These are phyloP conservation scores for Actenoides lindsayi DNA, from an alignment of 2,113 vertebrate species.

Conservation along the genomic window DNA sequence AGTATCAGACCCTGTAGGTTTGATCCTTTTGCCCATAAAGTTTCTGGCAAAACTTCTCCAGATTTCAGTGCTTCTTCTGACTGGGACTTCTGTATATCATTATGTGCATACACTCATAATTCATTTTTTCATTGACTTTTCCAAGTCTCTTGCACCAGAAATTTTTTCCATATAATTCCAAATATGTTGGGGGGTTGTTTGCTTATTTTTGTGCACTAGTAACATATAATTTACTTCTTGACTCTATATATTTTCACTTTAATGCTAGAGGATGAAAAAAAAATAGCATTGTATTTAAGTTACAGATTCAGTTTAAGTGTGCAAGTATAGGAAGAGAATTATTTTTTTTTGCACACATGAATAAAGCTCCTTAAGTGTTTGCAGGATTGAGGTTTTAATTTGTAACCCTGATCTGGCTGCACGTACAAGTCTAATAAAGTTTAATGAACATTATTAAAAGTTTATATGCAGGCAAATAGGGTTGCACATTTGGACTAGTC, in stretches of 20 bases:
- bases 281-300: background rate
- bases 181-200: background rate
- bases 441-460: conserved; percentile 73
- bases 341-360: background rate
- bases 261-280: background rate
- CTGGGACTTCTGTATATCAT: background rate
- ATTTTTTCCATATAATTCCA: background rate
- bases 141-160: background rate
- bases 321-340: background rate
- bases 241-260: background rate
- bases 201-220: background rate
- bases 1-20: background rate
- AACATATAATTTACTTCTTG: background rate
- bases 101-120: background rate
- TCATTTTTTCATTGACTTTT: background rate
- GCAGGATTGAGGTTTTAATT: conserved; percentile 56
- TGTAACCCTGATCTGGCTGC: conserved; percentile 46
- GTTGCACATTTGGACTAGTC: conserved; percentile 40
- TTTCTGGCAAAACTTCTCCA: background rate
- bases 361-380: conserved; percentile 37
- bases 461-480: conserved; percentile 64
- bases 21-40: background rate
- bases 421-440: conserved; percentile 66
- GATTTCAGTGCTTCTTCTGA: background rate
- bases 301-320: background rate